A percentile compares a stretch with the other conserved stretches of the same genome.
Evolutionary conservation across 2,113 vertebrate genomes (phyloP).

Genomic region (Odontophorus gujanensis): DNA sequence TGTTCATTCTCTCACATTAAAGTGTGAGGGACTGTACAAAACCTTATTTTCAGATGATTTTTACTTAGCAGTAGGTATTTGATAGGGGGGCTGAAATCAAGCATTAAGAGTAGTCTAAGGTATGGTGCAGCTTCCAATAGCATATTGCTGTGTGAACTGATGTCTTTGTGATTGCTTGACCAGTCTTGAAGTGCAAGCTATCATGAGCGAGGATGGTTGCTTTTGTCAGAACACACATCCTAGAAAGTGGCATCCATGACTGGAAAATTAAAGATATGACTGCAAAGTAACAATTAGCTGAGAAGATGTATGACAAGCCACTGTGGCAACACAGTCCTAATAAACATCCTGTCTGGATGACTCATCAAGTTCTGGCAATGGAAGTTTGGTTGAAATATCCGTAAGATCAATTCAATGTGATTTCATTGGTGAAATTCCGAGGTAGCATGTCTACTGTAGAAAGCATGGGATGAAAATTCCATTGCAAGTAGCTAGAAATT

Average conservation of each 20-base stretch:
- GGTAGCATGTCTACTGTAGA: neutral
- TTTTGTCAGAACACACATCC: neutral
- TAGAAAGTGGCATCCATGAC: neutral
- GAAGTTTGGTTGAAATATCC: neutral
- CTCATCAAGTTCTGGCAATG: neutral
- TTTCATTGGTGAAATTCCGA: neutral
- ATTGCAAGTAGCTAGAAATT: neutral
- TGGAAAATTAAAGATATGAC: neutral
- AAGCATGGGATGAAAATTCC: neutral
- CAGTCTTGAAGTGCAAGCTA: neutral
- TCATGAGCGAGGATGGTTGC: neutral
- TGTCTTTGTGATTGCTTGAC: neutral
- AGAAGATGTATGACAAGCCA: neutral
- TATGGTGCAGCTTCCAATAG: neutral
- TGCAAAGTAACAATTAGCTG: neutral
- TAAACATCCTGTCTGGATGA: neutral
- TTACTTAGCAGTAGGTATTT: neutral
- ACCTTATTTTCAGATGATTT: constrained; percentile 16
- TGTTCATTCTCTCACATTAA: neutral
- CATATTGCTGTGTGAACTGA: neutral
- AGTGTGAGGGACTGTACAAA: neutral
- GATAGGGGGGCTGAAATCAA: neutral
- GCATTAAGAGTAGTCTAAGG: neutral
- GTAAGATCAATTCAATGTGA: neutral
- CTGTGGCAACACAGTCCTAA: neutral